These are phyloP conservation scores for Athalia circularis DNA, from an alignment of 2,888 invertebrate genomes.

Conservation along the genomic window DNA sequence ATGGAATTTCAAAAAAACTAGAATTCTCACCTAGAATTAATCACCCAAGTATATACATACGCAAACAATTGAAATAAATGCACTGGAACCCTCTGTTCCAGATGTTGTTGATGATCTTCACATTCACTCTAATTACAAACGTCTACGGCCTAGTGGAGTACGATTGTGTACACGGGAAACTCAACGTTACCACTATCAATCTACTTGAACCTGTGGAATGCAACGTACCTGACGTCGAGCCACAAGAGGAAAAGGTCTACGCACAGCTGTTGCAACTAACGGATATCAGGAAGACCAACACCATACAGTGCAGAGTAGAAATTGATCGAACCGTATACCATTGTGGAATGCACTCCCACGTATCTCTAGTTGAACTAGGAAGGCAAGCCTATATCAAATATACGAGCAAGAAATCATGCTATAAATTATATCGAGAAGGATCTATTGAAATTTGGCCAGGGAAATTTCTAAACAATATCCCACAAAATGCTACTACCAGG, in stretches of 20 bases:
- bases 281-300: conserved; percentile 19
- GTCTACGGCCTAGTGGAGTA: too few relatives aligned
- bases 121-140: not conserved
- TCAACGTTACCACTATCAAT: too few relatives aligned
- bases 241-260: conserved; percentile 29
- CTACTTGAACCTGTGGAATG: conserved; percentile 29
- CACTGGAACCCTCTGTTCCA: too few relatives aligned
- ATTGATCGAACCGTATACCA: conserved; percentile 45
- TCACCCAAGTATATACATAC: too few relatives aligned
- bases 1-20: too few relatives aligned
- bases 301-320: conserved; percentile 41
- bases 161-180: too few relatives aligned
- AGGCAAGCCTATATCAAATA: conserved; percentile 2
- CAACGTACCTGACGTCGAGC: not conserved
- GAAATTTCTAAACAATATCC: not conserved
- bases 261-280: conserved; percentile 45
- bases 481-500: not conserved
- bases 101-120: too few relatives aligned
- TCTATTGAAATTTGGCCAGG: not conserved
- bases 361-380: conserved; percentile 28
- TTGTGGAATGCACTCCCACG: conserved; percentile 49
- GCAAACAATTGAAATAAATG: too few relatives aligned
- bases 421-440: conserved; percentile 20
- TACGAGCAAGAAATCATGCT: conserved; percentile 28
- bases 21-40: too few relatives aligned